Evolutionary conservation across 2,888 invertebrate genomes (phyloP), one percentile per base, ranked within the genome.

Genomic region (Cheilosia grossa): DNA sequence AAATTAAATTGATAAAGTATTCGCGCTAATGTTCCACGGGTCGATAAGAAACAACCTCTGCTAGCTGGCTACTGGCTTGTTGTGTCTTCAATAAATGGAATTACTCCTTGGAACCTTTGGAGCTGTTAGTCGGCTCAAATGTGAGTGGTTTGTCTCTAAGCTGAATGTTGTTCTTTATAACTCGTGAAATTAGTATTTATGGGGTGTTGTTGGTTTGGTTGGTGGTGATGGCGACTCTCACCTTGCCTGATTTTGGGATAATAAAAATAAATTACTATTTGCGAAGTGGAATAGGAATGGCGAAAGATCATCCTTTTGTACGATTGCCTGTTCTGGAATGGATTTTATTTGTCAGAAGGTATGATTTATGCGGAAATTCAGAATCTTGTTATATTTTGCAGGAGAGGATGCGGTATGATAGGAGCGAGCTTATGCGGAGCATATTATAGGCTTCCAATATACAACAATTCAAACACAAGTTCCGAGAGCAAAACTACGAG

Each of bases 101-200:
- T 81, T 81, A 81, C 61, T 56, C 51, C 51, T 53, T 42, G 66
- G 54, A 61, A 54, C 74, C 72, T 74, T 24, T 51, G 37, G 42
- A 54, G 37, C 47, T 58, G 85, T 81, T 72, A 61, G 80, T 44
- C 53, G 42, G 70, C 74, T 54, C 63, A 21, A 67, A 75, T 72
- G 63, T 15, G 75, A 77, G 69, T 69, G 67, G 56, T 72, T 21
- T 79, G 64, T 79, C 73, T 78, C 82, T 59, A 42, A 53, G 88
- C 88, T 87, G 89, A 91, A 90, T 90, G 89, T 88, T 87, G 86
- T 88, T 89, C 90, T 91, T 91, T 91, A 91, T 91, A 90, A 90
- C 90, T 91, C 90, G 91, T 90, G 91, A 91, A 91, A 91, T 91
- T 91, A 91, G 91, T 91, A 91, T 91, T 91, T 91, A 91, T 91